phyloP scores from a whole-genome alignment of 2,888 invertebrate genomes.

The Chymomyza procnemis region DNA sequence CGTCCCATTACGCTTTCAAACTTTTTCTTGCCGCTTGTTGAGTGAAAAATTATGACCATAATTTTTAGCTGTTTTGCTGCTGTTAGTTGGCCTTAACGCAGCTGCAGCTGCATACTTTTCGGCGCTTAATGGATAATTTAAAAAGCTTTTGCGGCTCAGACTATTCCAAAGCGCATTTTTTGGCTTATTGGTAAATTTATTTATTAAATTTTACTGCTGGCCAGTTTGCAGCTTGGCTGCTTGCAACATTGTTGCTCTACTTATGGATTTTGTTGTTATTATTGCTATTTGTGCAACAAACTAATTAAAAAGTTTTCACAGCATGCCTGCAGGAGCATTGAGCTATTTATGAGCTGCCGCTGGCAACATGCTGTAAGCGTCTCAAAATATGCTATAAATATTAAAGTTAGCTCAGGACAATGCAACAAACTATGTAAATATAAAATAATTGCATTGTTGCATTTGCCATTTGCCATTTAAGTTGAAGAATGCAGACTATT shows the following conservation, averaged over 20 bases:
- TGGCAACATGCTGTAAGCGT: constrained; percentile 38
- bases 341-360: constrained; percentile 23
- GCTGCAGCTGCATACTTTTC: constrained; percentile 43
- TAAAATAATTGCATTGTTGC: constrained; percentile 68
- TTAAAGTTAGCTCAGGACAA: constrained; percentile 36
- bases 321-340: constrained; percentile 16
- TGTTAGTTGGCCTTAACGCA: neutral
- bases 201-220: constrained; percentile 57
- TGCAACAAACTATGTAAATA: constrained; percentile 51
- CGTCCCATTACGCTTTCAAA: too few relatives aligned
- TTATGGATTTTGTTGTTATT: constrained; percentile 29
- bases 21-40: constrained; percentile 1
- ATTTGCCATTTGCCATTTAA: constrained; percentile 53
- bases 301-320: constrained; percentile 63
- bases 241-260: neutral
- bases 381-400: constrained; percentile 61
- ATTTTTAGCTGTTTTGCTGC: constrained; percentile 48
- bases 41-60: constrained; percentile 65
- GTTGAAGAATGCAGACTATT: constrained; percentile 32
- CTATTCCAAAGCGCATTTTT: constrained; percentile 49
- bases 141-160: constrained; percentile 37
- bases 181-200: constrained; percentile 66
- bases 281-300: constrained; percentile 49
- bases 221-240: constrained; percentile 35
- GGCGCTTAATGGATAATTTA: constrained; percentile 62